Evolutionary conservation across 2,113 vertebrate species (phyloP), one percentile per base, ranked within the genome.

Genomic region (Centropus unirufus): DNA sequence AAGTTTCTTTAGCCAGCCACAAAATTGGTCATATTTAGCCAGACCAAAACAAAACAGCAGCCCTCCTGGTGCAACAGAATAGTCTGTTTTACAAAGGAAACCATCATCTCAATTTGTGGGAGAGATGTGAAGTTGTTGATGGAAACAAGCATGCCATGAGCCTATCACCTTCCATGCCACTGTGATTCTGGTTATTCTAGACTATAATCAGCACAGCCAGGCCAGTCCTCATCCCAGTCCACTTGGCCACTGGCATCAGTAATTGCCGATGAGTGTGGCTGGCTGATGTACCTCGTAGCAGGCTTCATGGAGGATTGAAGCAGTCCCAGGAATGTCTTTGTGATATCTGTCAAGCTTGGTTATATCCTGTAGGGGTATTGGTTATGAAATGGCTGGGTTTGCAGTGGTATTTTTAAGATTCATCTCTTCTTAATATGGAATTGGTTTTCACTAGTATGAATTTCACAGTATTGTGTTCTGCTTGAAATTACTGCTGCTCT

Each of bases 241-340:
- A 23, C 40, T 0, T 61, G 72, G 54, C 66, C 67, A 12, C 32
- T 57, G 79, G 86, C 72, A 52, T 30, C 87, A 23, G 58, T 8
- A 9, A 58, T 4, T 55, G 57, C 87, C 59, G 59, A 59, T 67
- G 70, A 68, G 22, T 1, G 0, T 1, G 14, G 27, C 42, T 34
- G 89, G n/a, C 29, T 46, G 54, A 26, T 2, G 30, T 36, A 51
- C 20, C 78, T 83, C 0, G 0, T 27, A 39, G 61, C n/a, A 22
- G 46, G 30, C 36, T 70, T 59, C 36, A 9, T 0, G 0, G 42
- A 47, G 54, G 30, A 20, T 9, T 44, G 4, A 2, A 7, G 4
- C 19, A 14, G 11, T 8, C 57, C 74, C 78, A 89, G 39, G 22
- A 75, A 63, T 21, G 18, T 20, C 42, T 66, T 7, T 57, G 64